A percentile compares a stretch with the other conserved stretches of the same genome.
Conservation (phyloP, 2,888 invertebrate species). For the Agriopis aurantiaria region DNA sequence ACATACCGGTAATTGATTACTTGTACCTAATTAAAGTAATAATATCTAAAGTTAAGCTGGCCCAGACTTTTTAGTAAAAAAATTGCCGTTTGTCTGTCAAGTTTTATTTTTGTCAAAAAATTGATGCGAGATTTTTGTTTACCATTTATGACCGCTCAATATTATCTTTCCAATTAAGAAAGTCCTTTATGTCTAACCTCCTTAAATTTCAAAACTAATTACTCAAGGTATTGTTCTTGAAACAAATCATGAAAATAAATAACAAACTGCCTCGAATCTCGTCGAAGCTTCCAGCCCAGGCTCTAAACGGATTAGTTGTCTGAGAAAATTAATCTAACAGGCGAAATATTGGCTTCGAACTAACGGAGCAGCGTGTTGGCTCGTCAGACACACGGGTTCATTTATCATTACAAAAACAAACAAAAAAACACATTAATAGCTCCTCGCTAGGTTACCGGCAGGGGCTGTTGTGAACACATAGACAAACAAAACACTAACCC, state of each 20-base stretch:
- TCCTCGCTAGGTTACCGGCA: not conserved
- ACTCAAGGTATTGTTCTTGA: not conserved
- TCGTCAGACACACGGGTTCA: not conserved
- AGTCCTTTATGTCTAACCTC: not conserved
- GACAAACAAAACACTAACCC: not conserved
- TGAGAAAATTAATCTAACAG: conserved; percentile 24
- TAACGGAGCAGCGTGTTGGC: not conserved
- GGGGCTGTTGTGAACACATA: not conserved
- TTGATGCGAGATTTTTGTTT: no score
- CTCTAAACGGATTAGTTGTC: conserved; percentile 26
- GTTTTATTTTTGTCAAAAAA: no score
- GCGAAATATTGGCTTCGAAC: conserved; percentile 25
- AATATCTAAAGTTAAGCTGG: no score
- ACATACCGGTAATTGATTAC: no score
- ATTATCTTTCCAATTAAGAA: not conserved
- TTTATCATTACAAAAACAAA: not conserved
- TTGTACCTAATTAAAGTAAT: no score
- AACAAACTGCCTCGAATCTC: conserved; percentile 2
- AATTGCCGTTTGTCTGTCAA: no score
- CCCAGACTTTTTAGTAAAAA: no score
- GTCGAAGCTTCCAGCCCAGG: conserved; percentile 7
- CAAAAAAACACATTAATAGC: not conserved
- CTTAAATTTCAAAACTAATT: not conserved
- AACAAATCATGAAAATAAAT: conserved; percentile 6
- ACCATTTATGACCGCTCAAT: no score